Evolutionary conservation across 53 echinoderm and acorn worm species (phyloP), one percentile per base, ranked within the genome.

Genomic region (Antedon mediterranea): DNA sequence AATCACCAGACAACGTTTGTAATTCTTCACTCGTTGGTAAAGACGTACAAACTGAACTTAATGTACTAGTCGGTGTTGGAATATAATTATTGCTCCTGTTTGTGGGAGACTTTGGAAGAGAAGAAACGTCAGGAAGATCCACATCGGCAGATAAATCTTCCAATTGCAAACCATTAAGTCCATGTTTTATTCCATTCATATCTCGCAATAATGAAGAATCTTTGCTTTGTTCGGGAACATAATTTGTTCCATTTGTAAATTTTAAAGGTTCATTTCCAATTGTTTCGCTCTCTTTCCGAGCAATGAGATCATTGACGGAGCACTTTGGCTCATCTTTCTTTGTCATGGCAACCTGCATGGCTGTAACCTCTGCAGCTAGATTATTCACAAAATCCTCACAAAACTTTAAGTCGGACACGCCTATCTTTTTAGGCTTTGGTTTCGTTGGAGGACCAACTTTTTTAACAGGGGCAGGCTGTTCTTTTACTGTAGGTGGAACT

Each of bases 341-440:
- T 73, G 85, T 83, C 57, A 94, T 77, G 30, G 89, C 89, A 79
- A 87, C 91, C 79, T 94, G 94, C 94, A 94, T 94, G 28, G 94
- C 91, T 71, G 91, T 85, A 34, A 94, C 94, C 77, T 94, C 91
- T 31, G 87, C 87, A 15, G 91, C 94, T 79, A 94, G 72, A 73
- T 87, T 91, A 81, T 91, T 89, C 75, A 94, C 94, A 85, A 94
- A 94, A 81, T 94, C 91, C 71, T 89, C 81, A 77, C 94, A 94
- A 27, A 91, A 83, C 34, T 87, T 82, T 9, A 94, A 78, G 75
- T 91, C 91, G 0, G 92, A 87, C 3, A 87, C 91, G 3, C 85
- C 57, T 18, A 57, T 15, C 23, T 57, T 57, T 57, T 57, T 57
- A 2, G 57, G 57, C 23, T 57, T 57, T 23, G 57, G 57, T 18